A percentile compares a stretch with the other conserved stretches of the same genome.
Conservation (phyloP, 2,797 vertebrate genomes). For the Miichthys miiuy region DNA sequence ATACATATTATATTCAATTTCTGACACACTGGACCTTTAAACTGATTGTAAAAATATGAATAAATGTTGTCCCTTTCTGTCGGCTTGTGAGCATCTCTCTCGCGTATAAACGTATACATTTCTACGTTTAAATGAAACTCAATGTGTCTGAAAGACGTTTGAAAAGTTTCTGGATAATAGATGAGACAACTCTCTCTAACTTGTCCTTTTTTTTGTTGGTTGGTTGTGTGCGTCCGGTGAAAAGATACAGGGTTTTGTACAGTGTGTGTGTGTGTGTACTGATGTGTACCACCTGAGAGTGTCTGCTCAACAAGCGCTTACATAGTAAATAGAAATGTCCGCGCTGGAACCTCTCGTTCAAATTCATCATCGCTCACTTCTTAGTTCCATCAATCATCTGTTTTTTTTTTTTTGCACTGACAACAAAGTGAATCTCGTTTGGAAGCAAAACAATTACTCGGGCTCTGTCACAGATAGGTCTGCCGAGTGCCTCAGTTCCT, state of each 20-base stretch:
- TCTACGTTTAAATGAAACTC: no score
- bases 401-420: constrained; percentile 21
- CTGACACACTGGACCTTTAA: no score
- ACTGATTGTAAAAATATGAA: no score
- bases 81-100: not conserved
- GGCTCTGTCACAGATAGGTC: constrained; percentile 65
- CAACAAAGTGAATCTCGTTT: constrained; percentile 68
- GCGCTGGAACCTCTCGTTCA: constrained; percentile 49
- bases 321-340: constrained; percentile 25
- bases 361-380: constrained; percentile 53
- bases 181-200: not conserved
- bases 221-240: not conserved
- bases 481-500: constrained; percentile 58
- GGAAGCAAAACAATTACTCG: constrained; percentile 70
- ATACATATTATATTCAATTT: no score
- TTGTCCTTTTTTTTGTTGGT: not conserved
- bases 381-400: constrained; percentile 65
- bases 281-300: not conserved
- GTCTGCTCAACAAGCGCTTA: constrained; percentile 1
- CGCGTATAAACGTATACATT: no score
- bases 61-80: not conserved
- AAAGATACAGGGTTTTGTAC: not conserved
- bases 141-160: no score
- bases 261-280: constrained; percentile 13
- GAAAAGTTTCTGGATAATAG: not conserved